Evolutionary conservation across 2,113 vertebrate genomes (phyloP), one percentile per base, ranked within the genome.

Genomic region (Peromyscus leucopus): DNA sequence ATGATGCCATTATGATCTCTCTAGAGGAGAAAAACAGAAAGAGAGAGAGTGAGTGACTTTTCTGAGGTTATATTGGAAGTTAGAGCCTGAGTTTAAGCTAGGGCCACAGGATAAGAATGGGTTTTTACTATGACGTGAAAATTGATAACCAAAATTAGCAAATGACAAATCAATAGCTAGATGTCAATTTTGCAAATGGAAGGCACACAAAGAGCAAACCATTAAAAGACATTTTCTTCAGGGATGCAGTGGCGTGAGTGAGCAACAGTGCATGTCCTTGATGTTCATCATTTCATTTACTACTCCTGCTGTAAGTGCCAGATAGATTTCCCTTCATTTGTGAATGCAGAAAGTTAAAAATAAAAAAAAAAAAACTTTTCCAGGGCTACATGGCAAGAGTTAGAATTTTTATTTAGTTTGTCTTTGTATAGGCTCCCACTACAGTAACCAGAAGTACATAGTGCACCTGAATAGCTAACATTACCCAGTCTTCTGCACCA

Each of bases 11-110:
- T 87, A 39, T 69, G n/a, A 67, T 36, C 80, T 33, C 36, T 36
- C 1, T 17, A 19, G 36, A 19, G 51, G 26, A 69, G 10, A 13
- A 9, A 57, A 36, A 28, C 19, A 9, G 21, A 91, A 55, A 16
- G 31, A 75, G n/a, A 94, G n/a, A 94, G 42, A 94, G 94, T 24
- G 21, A 95, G 7, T 15, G 5, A 79, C 63, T 75, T 88, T 85
- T 65, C 21, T 12, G 63, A 78, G 31, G 74, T 48, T 1, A 12
- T 31, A 11, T 46, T 83, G 46, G 10, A 94, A 84, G 6, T 89
- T 61, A 69, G 26, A 88, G 4, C 26, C 57, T 11, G 16, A 51
- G 26, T 76, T 67, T 63, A 3, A 69, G 36, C 7, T 51, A 31
- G 10, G 84, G 11, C 26, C 51, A 22, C 33, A 51, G 13, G 95